phyloP scores from a whole-genome alignment of 2,113 vertebrate species.

The Leucoraja erinaceus region DNA sequence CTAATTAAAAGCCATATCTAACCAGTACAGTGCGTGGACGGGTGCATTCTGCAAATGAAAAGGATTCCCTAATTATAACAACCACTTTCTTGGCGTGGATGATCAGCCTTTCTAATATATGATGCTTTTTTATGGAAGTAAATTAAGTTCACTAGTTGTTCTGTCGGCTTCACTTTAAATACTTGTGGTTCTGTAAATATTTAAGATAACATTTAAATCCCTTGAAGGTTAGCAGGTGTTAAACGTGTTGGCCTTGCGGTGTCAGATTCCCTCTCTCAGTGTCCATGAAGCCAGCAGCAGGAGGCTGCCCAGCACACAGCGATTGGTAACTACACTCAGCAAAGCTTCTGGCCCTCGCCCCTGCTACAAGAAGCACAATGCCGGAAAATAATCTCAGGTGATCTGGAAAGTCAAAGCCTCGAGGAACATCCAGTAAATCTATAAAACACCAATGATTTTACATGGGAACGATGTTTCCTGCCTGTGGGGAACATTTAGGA shows the following conservation, averaged over 20 bases:
- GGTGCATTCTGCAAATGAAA: neutral
- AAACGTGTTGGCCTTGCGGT: neutral
- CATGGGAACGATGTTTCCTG: too few species aligned
- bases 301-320: too few species aligned
- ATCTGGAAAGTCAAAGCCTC: neutral
- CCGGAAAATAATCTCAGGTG: neutral
- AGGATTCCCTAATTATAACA: neutral
- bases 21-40: neutral
- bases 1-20: neutral
- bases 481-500: too few species aligned
- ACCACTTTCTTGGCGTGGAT: neutral
- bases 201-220: neutral
- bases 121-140: neutral
- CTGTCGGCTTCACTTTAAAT: neutral
- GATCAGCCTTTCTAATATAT: neutral
- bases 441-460: neutral
- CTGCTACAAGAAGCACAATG: neutral
- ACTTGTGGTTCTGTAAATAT: neutral
- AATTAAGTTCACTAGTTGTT: neutral
- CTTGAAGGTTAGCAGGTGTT: neutral
- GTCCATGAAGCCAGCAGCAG: neutral
- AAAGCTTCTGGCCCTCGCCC: too few species aligned
- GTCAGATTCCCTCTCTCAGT: neutral
- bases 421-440: neutral
- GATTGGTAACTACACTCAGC: too few species aligned